Base-by-base conservation (phyloP, 2,113 vertebrate genomes). In the Xiphorhynchus elegans region DNA sequence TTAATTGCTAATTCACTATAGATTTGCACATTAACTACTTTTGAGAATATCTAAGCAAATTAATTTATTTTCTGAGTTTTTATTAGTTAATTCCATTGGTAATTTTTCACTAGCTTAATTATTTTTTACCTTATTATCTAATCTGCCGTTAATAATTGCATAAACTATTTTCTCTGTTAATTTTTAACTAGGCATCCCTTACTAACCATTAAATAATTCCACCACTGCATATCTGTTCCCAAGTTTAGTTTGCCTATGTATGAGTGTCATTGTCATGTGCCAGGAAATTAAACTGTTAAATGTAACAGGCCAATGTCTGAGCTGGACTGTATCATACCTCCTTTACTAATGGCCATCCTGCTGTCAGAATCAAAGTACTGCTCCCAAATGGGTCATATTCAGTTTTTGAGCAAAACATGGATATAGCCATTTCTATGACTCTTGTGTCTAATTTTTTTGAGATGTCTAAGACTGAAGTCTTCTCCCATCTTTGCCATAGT, bases 111-210 rank as follows among this genome's bases (percentile, higher is more conserved):
- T 73, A 69, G 40, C 20, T 91, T 66, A 60, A 69, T 87, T 89
- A 37, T 77, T 90, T 89, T 87, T 52, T 77, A 55, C 33, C 33
- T 87, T 59, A 42, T 75, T 84, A 53, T 52, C 29, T 94, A 64
- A 23, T 92, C 62, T 93, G 75, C 18, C 63, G 67, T 93, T 94
- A 94, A 88, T 91, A 77, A 74, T 52, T 70, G 18, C 33, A 46
- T 56, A 62, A 84, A 58, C 19, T 52, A 8, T 59, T 93, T 91
- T 69, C 40, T 78, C 8, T 58, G 40, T 77, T 77, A 52, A 33
- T 84, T 91, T 93, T 94, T 85, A 90, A 52, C 26, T 50, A 52
- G 39, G 17, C 0, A 6, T 55, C 12, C 7, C 28, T 79, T 73
- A 69, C 59, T 90, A 74, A 77, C 47, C 24, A 49, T 53, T 84